Conservation (phyloP, 2,797 vertebrate genomes). For the Rhyacichthys aspro region DNA sequence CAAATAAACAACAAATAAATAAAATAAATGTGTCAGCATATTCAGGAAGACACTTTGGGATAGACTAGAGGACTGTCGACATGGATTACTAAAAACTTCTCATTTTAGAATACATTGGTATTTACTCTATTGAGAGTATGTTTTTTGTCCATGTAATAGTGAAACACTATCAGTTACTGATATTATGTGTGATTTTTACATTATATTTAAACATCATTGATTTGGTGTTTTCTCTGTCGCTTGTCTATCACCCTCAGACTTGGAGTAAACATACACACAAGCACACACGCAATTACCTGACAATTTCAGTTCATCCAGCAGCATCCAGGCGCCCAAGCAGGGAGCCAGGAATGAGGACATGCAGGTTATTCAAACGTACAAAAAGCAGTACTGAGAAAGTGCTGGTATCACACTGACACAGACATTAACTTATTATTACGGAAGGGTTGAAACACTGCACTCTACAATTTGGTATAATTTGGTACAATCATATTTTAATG, state of each 20-base stretch:
- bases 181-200: background rate
- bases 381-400: slow-evolving; percentile 30
- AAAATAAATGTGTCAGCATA: too few species aligned
- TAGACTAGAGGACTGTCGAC: too few species aligned
- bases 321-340: slow-evolving; percentile 41
- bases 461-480: too few species aligned
- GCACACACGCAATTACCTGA: slow-evolving; percentile 27
- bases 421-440: slow-evolving; percentile 1
- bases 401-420: slow-evolving; percentile 53
- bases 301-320: slow-evolving; percentile 41
- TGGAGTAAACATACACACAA: background rate
- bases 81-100: too few species aligned
- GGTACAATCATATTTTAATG: too few species aligned
- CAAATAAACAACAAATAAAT: too few species aligned
- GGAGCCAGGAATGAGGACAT: slow-evolving; percentile 29
- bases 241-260: background rate
- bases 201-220: background rate
- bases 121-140: too few species aligned
- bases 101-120: too few species aligned
- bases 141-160: too few species aligned
- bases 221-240: background rate
- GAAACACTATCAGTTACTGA: too few species aligned
- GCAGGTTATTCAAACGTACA: slow-evolving; percentile 42
- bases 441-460: too few species aligned
- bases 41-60: too few species aligned